Evolutionary conservation across 2,113 vertebrate species (phyloP).

Genomic region (Prionailurus bengalensis): DNA sequence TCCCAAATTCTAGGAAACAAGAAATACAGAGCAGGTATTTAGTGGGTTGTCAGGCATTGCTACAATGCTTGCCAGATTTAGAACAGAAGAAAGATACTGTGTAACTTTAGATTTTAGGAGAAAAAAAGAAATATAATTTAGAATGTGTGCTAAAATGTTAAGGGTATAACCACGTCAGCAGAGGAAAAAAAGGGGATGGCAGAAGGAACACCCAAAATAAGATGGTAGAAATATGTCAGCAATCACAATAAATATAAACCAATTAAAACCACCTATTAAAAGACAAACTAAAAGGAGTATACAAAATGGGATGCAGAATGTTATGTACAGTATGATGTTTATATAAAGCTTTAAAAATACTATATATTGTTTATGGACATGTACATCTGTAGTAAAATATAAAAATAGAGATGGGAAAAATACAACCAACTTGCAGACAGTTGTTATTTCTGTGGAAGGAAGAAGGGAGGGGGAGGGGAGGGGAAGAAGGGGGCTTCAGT

Average conservation of each 20-base stretch:
- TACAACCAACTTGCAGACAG: background rate
- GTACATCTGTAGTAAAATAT: slow-evolving; percentile 51
- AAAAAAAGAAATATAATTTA: slow-evolving; percentile 44
- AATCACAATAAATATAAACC: slow-evolving; percentile 63
- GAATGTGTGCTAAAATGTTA: slow-evolving; percentile 41
- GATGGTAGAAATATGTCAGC: slow-evolving; percentile 46
- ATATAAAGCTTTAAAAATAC: slow-evolving; percentile 51
- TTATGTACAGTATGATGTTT: background rate
- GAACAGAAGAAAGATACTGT: background rate
- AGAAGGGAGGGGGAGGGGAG: background rate
- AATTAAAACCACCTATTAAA: slow-evolving; percentile 68
- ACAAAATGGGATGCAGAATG: background rate
- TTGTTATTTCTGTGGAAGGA: background rate
- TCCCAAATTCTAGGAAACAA: slow-evolving; percentile 11
- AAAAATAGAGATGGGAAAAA: slow-evolving; percentile 57
- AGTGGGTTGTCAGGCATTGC: background rate
- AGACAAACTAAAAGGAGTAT: slow-evolving; percentile 8
- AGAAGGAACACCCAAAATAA: slow-evolving; percentile 59
- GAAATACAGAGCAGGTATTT: slow-evolving; percentile 13
- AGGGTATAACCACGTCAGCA: background rate
- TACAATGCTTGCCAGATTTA: background rate
- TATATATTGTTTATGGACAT: slow-evolving; percentile 60
- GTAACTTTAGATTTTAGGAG: slow-evolving; percentile 25
- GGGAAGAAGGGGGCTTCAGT: background rate
- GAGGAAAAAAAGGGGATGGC: background rate